Percentiles rank a stretch among this genome's conserved stretches.
phyloP scores from a whole-genome alignment of 2,797 vertebrate species.

The Cossypha dichroa region DNA sequence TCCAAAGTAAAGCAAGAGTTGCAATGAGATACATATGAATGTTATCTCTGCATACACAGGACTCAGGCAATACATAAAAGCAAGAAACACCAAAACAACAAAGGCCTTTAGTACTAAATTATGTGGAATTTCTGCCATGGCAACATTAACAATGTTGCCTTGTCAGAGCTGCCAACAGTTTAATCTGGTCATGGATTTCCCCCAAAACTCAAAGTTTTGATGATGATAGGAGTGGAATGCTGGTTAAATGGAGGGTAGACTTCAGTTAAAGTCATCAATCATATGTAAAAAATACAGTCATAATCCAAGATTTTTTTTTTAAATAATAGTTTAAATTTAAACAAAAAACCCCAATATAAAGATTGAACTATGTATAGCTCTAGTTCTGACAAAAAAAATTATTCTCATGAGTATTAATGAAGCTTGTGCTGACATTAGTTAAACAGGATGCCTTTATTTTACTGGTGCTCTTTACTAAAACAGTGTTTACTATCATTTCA shows the following conservation, averaged over 20 bases:
- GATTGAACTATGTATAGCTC: neutral
- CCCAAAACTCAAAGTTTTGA: neutral
- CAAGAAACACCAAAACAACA: neutral
- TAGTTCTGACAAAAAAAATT: neutral
- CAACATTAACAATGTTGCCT: neutral
- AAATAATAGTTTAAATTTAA: neutral
- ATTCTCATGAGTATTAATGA: neutral
- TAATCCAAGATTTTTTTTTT: neutral
- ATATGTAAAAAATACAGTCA: neutral
- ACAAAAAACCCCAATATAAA: neutral
- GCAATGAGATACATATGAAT: neutral
- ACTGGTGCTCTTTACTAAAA: neutral
- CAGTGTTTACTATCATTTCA: neutral
- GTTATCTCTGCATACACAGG: neutral
- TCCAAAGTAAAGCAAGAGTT: slow-evolving; percentile 51
- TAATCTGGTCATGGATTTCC: neutral
- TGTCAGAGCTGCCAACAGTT: neutral
- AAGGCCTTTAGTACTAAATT: neutral
- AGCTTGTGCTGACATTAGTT: neutral
- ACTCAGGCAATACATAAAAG: neutral
- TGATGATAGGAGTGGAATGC: neutral
- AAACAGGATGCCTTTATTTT: neutral
- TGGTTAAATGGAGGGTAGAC: neutral
- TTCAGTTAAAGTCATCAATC: neutral
- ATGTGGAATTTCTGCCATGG: neutral